Base-by-base conservation (phyloP, 1,140 invertebrate genomes). In the Thalassaphorura encarpata region DNA sequence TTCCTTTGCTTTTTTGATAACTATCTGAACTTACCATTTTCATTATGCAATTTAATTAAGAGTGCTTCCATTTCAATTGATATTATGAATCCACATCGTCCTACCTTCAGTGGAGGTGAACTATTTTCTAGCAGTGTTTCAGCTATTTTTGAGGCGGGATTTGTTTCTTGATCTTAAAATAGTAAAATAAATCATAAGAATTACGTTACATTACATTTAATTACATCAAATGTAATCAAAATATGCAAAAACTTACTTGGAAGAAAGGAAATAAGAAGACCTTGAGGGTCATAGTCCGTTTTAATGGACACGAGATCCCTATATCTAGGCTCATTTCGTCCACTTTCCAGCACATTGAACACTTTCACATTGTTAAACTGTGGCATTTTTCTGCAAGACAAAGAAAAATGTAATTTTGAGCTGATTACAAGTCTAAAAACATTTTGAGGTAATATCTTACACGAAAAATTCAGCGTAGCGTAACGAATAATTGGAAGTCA, bases 201-300 rank as follows among this genome's bases (percentile, higher is more conserved):
- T n/a, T 36, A 36, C n/a, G n/a, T 11, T 36, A n/a, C 33, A n/a
- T 36, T 11, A 11, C 21, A 33, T 8, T 21, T 31, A n/a, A 50
- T 39, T 50, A 57, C 41, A 46, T 63, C 56, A 61, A 43, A 16
- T 53, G 56, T 50, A 46, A 60, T 51, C 8, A 46, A 51, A 63
- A 36, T 33, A 18, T 40, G 33, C 36, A 15, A 41, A n/a, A 63
- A 68, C 66, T 70, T 76, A 78, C 77, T 74, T 72, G 73, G 67
- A 57, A 79, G 74, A 67, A 84, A 73, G 74, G 80, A 81, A 63
- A 84, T 72, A 72, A 79, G 82, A 60, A 84, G 74, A 66, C 83
- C 83, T 72, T 85, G 82, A 39, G 83, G 82, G 71, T 85, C 83
- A 71, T 85, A 84, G 67, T 83, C 82, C 67, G 83, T 76, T 72